These are phyloP conservation scores for Synaphobranchus kaupii DNA, from an alignment of 2,797 vertebrate species.

Conservation along the genomic window DNA sequence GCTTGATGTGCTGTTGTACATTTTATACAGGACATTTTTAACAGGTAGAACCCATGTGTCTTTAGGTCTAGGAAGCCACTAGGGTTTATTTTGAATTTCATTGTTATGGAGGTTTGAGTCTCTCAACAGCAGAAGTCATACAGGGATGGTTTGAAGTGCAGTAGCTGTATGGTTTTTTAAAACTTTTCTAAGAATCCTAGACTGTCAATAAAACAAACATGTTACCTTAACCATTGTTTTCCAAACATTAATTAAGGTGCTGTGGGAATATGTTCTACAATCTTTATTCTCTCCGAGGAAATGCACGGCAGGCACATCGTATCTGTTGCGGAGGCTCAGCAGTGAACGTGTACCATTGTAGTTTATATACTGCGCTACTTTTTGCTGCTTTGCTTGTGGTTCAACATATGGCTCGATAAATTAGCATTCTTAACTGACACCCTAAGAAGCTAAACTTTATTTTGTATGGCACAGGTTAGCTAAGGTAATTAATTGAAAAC, in stretches of 20 bases:
- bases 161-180: conserved; percentile 41
- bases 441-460: conserved; percentile 34
- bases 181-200: conserved; percentile 56
- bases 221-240: conserved; percentile 54
- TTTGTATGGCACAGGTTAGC: conserved; percentile 32
- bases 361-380: conserved; percentile 39
- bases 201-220: conserved; percentile 39
- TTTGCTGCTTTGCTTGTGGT: conserved; percentile 54
- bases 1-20: conserved; percentile 55
- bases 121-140: conserved; percentile 27
- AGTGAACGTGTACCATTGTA: conserved; percentile 65
- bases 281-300: conserved; percentile 34
- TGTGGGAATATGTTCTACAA: conserved; percentile 47
- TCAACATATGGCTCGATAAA: conserved; percentile 46
- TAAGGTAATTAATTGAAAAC: conserved; percentile 30
- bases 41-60: conserved; percentile 20
- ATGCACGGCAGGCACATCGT: conserved; percentile 35
- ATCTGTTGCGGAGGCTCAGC: conserved; percentile 49
- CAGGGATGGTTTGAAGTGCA: conserved; percentile 40
- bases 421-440: conserved; percentile 52
- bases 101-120: conserved; percentile 32
- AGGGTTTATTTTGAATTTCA: conserved; percentile 16
- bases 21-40: conserved; percentile 69
- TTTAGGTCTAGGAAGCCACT: background rate
- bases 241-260: conserved; percentile 48